A percentile compares a stretch with the other conserved stretches of the same genome.
Evolutionary conservation across 2,113 vertebrate genomes (phyloP).

Genomic region (Nymphicus hollandicus): DNA sequence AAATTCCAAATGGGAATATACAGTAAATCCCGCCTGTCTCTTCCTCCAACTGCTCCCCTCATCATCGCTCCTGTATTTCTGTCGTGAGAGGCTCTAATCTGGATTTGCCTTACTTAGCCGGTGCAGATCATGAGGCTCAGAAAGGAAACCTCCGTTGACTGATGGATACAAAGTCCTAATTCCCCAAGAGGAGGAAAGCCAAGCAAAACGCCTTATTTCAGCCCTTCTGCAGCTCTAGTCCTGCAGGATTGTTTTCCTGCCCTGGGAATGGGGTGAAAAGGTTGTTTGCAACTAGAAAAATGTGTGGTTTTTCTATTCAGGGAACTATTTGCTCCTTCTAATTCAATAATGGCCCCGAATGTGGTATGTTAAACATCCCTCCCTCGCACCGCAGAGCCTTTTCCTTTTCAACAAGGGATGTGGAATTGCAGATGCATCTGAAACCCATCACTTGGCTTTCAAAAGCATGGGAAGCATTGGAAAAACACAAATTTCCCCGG

Average conservation of each 20-base stretch:
- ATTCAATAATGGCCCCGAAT: not conserved
- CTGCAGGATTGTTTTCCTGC: not conserved
- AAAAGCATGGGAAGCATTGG: not conserved
- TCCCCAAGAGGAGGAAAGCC: not conserved
- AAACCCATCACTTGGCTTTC: not conserved
- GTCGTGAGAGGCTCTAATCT: not conserved
- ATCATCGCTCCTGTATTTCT: not conserved
- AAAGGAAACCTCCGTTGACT: not conserved
- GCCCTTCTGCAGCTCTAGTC: not conserved
- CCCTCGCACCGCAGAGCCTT: accelerated
- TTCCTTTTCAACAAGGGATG: not conserved
- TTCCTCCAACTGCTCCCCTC: not conserved
- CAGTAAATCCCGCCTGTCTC: not conserved
- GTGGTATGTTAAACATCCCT: not conserved
- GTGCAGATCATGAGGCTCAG: constrained; percentile 34
- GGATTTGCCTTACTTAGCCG: constrained; percentile 40
- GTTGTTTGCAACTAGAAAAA: not conserved
- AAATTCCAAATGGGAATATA: not conserved
- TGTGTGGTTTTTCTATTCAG: not conserved
- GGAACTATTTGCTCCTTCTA: not conserved
- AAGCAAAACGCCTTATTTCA: not conserved
- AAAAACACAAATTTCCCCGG: not conserved
- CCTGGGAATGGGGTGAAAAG: not conserved
- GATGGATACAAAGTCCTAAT: not conserved
- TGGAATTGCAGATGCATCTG: not conserved